These are phyloP conservation scores for Enteromius thamalakanensis DNA, from an alignment of 2,797 vertebrate species.

Conservation along the genomic window DNA sequence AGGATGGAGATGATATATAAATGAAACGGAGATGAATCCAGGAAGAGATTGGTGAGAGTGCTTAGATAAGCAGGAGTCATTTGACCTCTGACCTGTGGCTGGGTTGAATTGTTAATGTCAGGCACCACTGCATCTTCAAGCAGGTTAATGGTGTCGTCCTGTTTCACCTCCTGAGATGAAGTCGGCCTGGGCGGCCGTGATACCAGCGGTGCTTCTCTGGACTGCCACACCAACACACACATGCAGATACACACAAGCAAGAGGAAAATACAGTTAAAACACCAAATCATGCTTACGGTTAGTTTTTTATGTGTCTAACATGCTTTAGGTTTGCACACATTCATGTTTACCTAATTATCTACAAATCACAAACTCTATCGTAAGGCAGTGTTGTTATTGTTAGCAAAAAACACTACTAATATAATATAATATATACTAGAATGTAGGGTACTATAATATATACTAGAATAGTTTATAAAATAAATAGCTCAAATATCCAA, in stretches of 20 bases:
- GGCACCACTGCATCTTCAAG: slow-evolving; percentile 81
- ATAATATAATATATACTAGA: not conserved
- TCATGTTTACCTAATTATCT: not conserved
- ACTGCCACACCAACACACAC: slow-evolving; percentile 65
- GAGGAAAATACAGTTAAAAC: slow-evolving; percentile 31
- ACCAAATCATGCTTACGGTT: slow-evolving; percentile 23
- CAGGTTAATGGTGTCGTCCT: slow-evolving; percentile 81
- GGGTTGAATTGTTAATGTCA: slow-evolving; percentile 75
- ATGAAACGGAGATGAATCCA: not conserved
- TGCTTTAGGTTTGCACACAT: not conserved
- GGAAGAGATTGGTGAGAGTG: not conserved
- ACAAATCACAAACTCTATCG: not conserved
- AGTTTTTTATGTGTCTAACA: not conserved
- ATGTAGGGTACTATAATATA: not conserved
- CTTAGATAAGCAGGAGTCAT: not conserved
- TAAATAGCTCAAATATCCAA: not conserved
- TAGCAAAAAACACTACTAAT: not conserved
- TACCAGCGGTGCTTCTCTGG: slow-evolving; percentile 82
- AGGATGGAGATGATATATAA: not conserved
- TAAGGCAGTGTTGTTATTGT: not conserved
- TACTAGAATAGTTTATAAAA: not conserved
- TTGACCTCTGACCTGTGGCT: slow-evolving; percentile 82
- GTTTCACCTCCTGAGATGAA: slow-evolving; percentile 81
- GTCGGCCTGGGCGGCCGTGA: slow-evolving; percentile 82
- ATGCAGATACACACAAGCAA: slow-evolving; percentile 46